phyloP scores from a whole-genome alignment of 2,113 vertebrate species.

The Mustela nigripes region DNA sequence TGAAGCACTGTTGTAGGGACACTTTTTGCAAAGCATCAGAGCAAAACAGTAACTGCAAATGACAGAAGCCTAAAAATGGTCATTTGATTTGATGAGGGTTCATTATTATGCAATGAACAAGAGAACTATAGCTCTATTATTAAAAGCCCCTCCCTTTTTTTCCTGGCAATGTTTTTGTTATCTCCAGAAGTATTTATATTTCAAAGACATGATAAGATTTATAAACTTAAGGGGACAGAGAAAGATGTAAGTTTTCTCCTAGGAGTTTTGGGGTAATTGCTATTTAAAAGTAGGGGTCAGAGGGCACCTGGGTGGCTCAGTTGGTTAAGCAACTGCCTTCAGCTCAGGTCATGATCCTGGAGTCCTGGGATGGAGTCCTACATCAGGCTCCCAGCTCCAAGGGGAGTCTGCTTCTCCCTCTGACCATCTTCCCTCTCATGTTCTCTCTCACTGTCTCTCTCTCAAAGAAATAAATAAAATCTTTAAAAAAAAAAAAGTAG shows the following conservation, averaged over 20 bases:
- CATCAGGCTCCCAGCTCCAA: too few relatives aligned
- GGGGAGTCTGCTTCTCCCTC: too few relatives aligned
- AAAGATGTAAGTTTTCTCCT: neutral
- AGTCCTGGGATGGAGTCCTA: too few relatives aligned
- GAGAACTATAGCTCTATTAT: neutral
- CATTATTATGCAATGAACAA: neutral
- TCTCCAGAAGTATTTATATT: neutral
- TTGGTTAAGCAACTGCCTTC: too few relatives aligned
- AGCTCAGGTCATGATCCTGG: too few relatives aligned
- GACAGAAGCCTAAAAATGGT: neutral
- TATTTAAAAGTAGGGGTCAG: neutral
- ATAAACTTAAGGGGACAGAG: neutral
- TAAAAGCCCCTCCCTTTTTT: neutral
- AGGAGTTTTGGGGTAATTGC: neutral
- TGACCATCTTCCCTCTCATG: too few relatives aligned
- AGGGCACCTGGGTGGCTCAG: too few relatives aligned
- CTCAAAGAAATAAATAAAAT: too few relatives aligned
- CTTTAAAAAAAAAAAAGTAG: neutral
- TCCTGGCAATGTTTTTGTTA: neutral
- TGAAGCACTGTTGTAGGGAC: neutral
- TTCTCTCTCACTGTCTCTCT: too few relatives aligned
- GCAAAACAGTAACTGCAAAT: neutral
- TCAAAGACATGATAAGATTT: neutral
- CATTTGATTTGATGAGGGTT: neutral
- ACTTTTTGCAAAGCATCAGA: neutral